Evolutionary conservation across 2,888 invertebrate species (phyloP).

Genomic region (Sarcophaga variegata): DNA sequence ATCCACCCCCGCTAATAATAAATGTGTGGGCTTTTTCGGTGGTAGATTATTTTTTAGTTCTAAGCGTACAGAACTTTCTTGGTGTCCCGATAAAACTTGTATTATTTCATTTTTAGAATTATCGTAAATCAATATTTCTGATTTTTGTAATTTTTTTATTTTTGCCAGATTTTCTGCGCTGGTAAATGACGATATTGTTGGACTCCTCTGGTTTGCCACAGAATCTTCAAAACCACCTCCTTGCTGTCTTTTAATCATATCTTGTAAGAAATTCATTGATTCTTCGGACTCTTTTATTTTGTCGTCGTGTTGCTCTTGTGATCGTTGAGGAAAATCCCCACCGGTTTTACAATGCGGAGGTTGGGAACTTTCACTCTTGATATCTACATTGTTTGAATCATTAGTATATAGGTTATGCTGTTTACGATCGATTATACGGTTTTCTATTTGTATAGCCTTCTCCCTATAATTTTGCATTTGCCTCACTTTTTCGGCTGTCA

Average conservation of each 20-base stretch:
- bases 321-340: slow-evolving; percentile 21
- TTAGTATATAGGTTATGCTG: neutral
- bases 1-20: slow-evolving; percentile 48
- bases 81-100: slow-evolving; percentile 33
- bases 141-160: slow-evolving; percentile 75
- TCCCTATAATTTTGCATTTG: slow-evolving; percentile 76
- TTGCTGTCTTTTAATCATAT: slow-evolving; percentile 31
- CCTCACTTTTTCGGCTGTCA: slow-evolving; percentile 77
- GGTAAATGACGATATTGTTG: neutral
- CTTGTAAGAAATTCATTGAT: slow-evolving; percentile 50
- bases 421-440: slow-evolving; percentile 65
- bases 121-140: slow-evolving; percentile 79
- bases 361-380: slow-evolving; percentile 12
- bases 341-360: neutral
- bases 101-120: slow-evolving; percentile 70
- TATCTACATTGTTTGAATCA: neutral
- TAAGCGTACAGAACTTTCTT: neutral
- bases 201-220: slow-evolving; percentile 9
- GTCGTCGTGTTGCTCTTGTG: slow-evolving; percentile 38
- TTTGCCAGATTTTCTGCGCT: slow-evolving; percentile 58
- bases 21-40: slow-evolving; percentile 50
- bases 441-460: slow-evolving; percentile 75
- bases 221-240: slow-evolving; percentile 14
- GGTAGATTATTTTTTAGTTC: slow-evolving; percentile 29
- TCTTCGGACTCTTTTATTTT: slow-evolving; percentile 45